These are phyloP conservation scores for Andrena marginata DNA, from an alignment of 2,888 invertebrate genomes.

Conservation along the genomic window DNA sequence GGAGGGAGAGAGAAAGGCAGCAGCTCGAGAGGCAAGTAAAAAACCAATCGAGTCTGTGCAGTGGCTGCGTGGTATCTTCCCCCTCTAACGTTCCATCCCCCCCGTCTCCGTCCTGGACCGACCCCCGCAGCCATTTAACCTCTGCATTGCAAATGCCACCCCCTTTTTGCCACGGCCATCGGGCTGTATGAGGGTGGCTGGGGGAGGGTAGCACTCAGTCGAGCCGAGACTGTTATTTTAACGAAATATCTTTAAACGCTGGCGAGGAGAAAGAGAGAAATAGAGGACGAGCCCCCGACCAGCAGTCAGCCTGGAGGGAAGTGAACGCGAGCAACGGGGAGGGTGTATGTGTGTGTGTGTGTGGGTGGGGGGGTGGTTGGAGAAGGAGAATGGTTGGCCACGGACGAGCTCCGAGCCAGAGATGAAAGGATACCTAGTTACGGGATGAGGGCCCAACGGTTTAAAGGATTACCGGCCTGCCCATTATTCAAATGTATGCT, in stretches of 20 bases:
- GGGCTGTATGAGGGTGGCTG: constrained; percentile 68
- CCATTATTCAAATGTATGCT: constrained; percentile 85
- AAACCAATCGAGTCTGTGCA: constrained; percentile 84
- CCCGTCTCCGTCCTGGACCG: constrained; percentile 62
- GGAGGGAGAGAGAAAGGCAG: constrained; percentile 42
- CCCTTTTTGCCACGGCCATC: constrained; percentile 79
- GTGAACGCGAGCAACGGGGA: constrained; percentile 25
- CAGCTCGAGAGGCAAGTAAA: constrained; percentile 78
- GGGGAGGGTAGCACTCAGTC: constrained; percentile 57
- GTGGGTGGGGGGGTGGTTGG: constrained; percentile 19
- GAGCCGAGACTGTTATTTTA: constrained; percentile 84
- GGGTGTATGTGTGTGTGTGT: constrained; percentile 16
- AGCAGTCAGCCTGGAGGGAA: constrained; percentile 61
- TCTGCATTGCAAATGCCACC: constrained; percentile 85
- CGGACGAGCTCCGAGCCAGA: constrained; percentile 76
- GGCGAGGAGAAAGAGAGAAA: constrained; percentile 64
- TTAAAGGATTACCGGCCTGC: constrained; percentile 85
- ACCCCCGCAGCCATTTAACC: constrained; percentile 84
- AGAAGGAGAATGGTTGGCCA: constrained; percentile 66
- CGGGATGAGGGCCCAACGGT: constrained; percentile 83
- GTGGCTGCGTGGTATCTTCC: constrained; percentile 71
- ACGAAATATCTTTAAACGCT: constrained; percentile 85
- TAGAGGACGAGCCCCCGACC: constrained; percentile 53
- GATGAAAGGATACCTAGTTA: constrained; percentile 85
- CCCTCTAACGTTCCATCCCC: constrained; percentile 60